A percentile compares a stretch with the other conserved stretches of the same genome.
phyloP scores from a whole-genome alignment of 2,113 vertebrate genomes.

The Candoia aspera region DNA sequence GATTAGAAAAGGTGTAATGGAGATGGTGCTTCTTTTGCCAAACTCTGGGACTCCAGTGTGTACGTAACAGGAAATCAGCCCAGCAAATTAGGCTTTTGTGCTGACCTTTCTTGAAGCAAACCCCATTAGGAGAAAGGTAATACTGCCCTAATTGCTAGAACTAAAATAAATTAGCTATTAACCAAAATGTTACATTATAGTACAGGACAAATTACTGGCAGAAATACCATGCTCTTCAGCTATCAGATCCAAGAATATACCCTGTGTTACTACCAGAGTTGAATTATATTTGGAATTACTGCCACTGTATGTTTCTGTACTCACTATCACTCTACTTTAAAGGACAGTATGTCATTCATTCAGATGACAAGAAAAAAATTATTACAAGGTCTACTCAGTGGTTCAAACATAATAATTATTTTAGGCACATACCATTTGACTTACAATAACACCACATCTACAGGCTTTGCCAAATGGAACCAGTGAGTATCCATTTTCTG shows the following conservation, averaged over 20 bases:
- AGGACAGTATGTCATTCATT: background rate
- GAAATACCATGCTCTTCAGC: background rate
- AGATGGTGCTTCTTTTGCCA: background rate
- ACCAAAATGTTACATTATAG: background rate
- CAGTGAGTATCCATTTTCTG: background rate
- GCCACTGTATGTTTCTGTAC: background rate
- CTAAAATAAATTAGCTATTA: background rate
- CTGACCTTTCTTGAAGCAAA: background rate
- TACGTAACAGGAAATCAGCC: background rate
- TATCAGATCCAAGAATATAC: background rate
- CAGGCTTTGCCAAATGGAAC: background rate
- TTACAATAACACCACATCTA: background rate
- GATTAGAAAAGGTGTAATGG: background rate
- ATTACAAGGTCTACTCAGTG: background rate
- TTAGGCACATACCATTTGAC: background rate
- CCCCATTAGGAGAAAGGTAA: constrained; percentile 1
- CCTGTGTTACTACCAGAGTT: background rate
- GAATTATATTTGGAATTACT: background rate
- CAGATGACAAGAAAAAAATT: background rate
- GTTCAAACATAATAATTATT: background rate
- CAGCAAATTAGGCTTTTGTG: background rate
- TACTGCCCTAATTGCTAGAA: background rate
- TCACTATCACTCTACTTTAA: background rate
- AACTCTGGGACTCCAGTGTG: background rate
- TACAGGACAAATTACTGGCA: background rate